These are phyloP conservation scores for Xenopus borealis DNA, from an alignment of 2,113 vertebrate genomes.

Conservation along the genomic window DNA sequence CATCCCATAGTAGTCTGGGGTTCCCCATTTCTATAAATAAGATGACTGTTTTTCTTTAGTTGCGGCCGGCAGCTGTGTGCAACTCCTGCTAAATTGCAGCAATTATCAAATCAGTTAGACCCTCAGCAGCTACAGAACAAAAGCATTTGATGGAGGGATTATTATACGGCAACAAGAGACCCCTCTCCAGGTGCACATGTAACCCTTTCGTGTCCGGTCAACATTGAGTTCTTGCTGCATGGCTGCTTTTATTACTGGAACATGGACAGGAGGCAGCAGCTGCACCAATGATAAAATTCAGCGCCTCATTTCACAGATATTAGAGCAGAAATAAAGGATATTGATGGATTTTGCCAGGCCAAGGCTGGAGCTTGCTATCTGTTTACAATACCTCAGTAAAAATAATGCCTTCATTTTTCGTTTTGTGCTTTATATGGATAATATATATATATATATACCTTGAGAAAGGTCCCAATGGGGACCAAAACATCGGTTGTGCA, in stretches of 20 bases:
- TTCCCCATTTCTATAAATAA: background rate
- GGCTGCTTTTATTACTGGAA: background rate
- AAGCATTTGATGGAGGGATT: constrained; percentile 46
- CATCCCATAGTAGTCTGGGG: too few species aligned
- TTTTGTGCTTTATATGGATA: background rate
- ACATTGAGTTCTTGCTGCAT: background rate
- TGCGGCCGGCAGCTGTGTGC: constrained; percentile 64
- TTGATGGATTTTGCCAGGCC: background rate
- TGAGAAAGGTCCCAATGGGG: too few species aligned
- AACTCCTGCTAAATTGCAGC: constrained; percentile 74
- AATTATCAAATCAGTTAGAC: constrained; percentile 70
- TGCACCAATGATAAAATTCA: background rate
- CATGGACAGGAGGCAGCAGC: background rate
- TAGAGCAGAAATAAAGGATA: background rate
- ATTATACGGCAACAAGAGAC: constrained; percentile 17
- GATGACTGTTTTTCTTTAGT: background rate
- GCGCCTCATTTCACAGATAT: background rate
- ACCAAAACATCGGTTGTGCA: too few species aligned
- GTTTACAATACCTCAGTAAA: background rate
- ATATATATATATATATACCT: too few species aligned
- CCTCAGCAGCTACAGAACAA: constrained; percentile 61
- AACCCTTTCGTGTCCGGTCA: background rate
- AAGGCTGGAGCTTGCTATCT: too few species aligned
- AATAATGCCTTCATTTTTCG: background rate
- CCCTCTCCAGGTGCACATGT: constrained; percentile 17